These are phyloP conservation scores for Rapana venosa DNA, from an alignment of 2,888 invertebrate species.

Conservation along the genomic window DNA sequence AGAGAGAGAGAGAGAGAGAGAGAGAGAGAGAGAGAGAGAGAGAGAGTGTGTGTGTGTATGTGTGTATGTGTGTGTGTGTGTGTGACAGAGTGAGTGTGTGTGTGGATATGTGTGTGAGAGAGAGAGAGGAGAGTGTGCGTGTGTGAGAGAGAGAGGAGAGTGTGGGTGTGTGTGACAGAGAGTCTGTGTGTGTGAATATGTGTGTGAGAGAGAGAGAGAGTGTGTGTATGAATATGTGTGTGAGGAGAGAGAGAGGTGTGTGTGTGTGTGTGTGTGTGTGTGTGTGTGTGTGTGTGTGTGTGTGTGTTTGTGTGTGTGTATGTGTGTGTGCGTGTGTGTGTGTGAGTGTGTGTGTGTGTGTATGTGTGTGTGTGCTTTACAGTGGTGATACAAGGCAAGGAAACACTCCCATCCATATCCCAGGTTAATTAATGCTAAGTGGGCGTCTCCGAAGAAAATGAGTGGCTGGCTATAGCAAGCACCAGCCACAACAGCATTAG, in stretches of 20 bases:
- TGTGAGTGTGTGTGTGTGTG: slow-evolving; percentile 7
- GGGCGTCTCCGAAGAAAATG: no score
- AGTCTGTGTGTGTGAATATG: neutral
- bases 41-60: neutral
- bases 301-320: neutral
- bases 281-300: neutral
- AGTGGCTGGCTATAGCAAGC: no score
- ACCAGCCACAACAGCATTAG: no score
- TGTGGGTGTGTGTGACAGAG: neutral
- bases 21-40: slow-evolving; percentile 13
- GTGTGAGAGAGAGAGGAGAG: slow-evolving; percentile 1
- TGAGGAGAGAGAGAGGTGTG: neutral
- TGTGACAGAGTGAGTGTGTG: no score
- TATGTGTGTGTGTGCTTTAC: neutral
- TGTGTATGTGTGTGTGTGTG: no score
- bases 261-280: slow-evolving; percentile 9
- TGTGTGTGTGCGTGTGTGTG: neutral
- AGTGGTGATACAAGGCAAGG: no score
- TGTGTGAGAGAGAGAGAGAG: neutral
- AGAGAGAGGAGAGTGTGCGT: neutral
- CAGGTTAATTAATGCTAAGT: no score
- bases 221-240: neutral
- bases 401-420: no score
- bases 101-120: neutral
- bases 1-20: slow-evolving; percentile 17